Evolutionary conservation across 2,888 invertebrate species (phyloP).

Genomic region (Aphidius colemani): DNA sequence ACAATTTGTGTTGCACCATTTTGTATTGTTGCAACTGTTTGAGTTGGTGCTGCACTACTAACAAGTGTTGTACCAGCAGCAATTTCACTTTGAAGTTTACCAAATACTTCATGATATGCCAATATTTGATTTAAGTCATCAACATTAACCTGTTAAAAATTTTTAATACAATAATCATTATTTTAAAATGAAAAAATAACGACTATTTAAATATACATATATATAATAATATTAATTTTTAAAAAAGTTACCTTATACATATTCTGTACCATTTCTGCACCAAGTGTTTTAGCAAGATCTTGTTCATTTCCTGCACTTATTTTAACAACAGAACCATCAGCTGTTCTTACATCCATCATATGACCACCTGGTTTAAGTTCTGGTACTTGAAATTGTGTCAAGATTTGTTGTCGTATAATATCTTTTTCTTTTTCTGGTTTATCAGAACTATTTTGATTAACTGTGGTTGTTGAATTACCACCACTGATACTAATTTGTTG

Average conservation of each 20-base stretch:
- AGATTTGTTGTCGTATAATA: slow-evolving; percentile 55
- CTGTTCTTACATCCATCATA: slow-evolving; percentile 68
- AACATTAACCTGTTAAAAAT: slow-evolving; percentile 65
- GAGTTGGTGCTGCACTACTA: slow-evolving; percentile 56
- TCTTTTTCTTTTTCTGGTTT: slow-evolving; percentile 52
- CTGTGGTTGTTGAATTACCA: slow-evolving; percentile 37
- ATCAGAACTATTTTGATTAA: slow-evolving; percentile 46
- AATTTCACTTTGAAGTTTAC: slow-evolving; percentile 68
- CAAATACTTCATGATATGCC: slow-evolving; percentile 86
- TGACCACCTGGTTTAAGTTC: slow-evolving; percentile 60
- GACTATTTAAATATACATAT: slow-evolving; percentile 1
- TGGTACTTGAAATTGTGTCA: slow-evolving; percentile 60
- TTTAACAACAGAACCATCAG: slow-evolving; percentile 76
- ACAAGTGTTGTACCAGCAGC: slow-evolving; percentile 61
- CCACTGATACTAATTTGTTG: slow-evolving; percentile 47
- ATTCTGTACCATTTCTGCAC: slow-evolving; percentile 77
- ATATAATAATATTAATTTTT: not conserved
- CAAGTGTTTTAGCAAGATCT: slow-evolving; percentile 66
- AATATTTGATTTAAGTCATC: slow-evolving; percentile 84
- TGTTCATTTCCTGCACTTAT: slow-evolving; percentile 71
- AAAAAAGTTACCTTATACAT: slow-evolving; percentile 70
- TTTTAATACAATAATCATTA: not conserved
- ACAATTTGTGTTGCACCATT: slow-evolving; percentile 54
- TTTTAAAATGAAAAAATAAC: slow-evolving; percentile 2
- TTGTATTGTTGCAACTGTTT: slow-evolving; percentile 58